Evolutionary conservation across 2,113 vertebrate species (phyloP).

Genomic region (Varanus salvator): DNA sequence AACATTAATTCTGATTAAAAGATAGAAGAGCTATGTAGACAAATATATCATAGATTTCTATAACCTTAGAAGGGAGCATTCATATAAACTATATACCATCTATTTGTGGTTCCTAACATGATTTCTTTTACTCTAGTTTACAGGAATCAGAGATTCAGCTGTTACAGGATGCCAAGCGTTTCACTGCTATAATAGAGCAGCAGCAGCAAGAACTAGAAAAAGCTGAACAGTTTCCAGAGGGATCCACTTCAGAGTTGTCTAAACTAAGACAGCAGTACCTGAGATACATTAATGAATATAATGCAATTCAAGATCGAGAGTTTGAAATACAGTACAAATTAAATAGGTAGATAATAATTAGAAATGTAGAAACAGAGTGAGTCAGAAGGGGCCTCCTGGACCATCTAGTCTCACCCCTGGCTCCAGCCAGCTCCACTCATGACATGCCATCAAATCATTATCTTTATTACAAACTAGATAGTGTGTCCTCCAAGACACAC

Average conservation of each 20-base stretch:
- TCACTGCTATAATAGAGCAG: conserved; percentile 76
- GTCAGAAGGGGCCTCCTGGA: too few relatives aligned
- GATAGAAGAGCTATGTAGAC: background rate
- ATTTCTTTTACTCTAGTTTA: conserved; percentile 72
- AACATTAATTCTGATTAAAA: background rate
- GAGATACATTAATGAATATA: conserved; percentile 79
- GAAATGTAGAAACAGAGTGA: too few relatives aligned
- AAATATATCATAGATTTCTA: background rate
- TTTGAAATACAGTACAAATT: conserved; percentile 77
- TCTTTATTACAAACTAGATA: background rate
- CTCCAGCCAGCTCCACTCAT: too few relatives aligned
- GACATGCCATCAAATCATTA: background rate
- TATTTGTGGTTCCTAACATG: background rate
- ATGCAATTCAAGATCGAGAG: conserved; percentile 73
- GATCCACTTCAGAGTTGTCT: conserved; percentile 75
- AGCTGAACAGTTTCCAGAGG: conserved; percentile 77
- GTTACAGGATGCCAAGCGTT: conserved; percentile 82
- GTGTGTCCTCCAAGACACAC: background rate
- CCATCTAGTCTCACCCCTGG: too few relatives aligned
- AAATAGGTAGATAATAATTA: conserved; percentile 74
- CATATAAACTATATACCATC: too few relatives aligned
- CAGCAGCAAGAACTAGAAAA: conserved; percentile 79
- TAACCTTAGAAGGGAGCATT: background rate
- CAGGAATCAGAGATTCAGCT: conserved; percentile 87
- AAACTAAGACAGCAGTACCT: conserved; percentile 81